phyloP scores from a whole-genome alignment of 53 echinoderm and acorn worm genomes.

The Zoroaster sp. region DNA sequence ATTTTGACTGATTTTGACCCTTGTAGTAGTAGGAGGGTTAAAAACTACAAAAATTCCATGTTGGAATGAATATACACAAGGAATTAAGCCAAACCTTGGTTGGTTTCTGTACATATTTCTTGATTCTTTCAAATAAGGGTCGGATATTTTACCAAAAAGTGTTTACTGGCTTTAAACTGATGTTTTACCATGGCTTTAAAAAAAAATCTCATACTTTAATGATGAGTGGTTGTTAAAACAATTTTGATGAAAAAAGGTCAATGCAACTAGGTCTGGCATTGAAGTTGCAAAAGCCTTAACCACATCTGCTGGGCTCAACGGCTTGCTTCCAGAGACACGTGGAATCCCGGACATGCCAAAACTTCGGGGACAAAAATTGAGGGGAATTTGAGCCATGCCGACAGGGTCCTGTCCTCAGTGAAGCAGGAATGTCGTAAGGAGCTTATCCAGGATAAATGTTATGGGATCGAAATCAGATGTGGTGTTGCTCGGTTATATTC shows the following conservation, averaged over 20 bases:
- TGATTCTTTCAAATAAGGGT: no score
- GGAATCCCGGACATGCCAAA: conserved; percentile 36
- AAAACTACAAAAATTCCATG: no score
- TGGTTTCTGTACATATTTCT: no score
- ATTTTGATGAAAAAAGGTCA: neutral
- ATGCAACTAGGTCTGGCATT: neutral
- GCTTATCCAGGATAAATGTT: neutral
- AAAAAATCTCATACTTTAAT: neutral
- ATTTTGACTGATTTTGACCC: no score
- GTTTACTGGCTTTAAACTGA: no score
- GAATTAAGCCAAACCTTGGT: no score
- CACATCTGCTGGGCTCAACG: neutral
- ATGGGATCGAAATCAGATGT: neutral
- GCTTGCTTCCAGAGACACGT: neutral
- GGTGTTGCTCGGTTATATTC: neutral
- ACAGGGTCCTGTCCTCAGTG: neutral
- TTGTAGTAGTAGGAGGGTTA: no score
- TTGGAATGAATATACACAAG: no score
- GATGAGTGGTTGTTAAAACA: neutral
- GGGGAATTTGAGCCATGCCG: conserved; percentile 9
- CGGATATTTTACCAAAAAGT: no score
- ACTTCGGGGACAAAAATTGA: conserved; percentile 23
- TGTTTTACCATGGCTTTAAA: neutral
- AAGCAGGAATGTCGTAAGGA: neutral
- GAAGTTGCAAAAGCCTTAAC: neutral